Conservation (phyloP, 2,797 vertebrate genomes). For the Chloroceryle inda region DNA sequence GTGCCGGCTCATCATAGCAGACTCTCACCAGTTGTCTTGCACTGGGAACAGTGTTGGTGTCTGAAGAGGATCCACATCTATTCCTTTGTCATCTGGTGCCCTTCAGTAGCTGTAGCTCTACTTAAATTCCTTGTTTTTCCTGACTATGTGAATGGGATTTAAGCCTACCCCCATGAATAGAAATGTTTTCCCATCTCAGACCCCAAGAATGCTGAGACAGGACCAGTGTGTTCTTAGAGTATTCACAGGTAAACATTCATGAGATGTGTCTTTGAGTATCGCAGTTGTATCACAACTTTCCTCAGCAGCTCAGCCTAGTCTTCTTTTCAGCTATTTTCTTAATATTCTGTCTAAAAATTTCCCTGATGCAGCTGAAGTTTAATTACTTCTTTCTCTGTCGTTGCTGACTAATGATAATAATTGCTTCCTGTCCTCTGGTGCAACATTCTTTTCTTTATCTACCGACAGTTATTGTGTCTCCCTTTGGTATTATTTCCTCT, state of each 20-base stretch:
- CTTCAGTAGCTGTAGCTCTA: neutral
- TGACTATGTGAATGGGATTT: neutral
- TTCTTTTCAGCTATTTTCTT: conserved; percentile 9
- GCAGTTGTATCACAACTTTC: neutral
- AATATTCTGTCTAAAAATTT: conserved; percentile 27
- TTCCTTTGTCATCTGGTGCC: neutral
- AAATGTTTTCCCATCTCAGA: neutral
- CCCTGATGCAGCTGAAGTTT: conserved; percentile 59
- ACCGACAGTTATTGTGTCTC: conserved; percentile 45
- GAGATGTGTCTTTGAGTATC: neutral
- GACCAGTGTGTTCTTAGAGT: neutral
- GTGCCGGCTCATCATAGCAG: neutral
- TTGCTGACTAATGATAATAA: conserved; percentile 73
- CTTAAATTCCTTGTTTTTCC: neutral
- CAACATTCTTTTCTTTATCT: conserved; percentile 53
- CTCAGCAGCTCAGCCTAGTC: neutral
- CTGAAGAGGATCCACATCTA: neutral
- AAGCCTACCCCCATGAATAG: neutral
- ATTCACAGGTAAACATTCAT: neutral
- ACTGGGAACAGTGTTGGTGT: neutral
- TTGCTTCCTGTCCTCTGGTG: conserved; percentile 61
- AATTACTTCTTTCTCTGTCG: conserved; percentile 57
- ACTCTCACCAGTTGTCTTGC: neutral
- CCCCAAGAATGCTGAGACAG: neutral
- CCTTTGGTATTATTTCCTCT: conserved; percentile 40